phyloP scores from a whole-genome alignment of 2,888 invertebrate genomes.

The Loripinus fragilis region DNA sequence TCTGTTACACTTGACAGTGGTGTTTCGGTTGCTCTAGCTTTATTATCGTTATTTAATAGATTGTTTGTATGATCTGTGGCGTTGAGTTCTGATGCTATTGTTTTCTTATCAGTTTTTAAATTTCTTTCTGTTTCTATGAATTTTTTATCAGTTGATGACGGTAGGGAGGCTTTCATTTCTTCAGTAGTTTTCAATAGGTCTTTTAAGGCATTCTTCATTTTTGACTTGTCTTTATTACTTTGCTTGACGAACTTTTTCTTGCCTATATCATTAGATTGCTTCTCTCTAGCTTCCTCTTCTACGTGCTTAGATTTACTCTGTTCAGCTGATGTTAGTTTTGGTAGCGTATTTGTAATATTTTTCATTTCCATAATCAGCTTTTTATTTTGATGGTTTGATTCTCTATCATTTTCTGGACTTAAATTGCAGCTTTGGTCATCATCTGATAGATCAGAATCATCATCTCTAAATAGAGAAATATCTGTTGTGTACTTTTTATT shows the following conservation, averaged over 20 bases:
- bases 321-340: slow-evolving; percentile 15
- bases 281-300: slow-evolving; percentile 11
- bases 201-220: slow-evolving; percentile 39
- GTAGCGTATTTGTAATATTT: slow-evolving; percentile 46
- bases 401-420: not conserved
- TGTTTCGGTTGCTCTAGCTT: not conserved
- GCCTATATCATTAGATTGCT: slow-evolving; percentile 1
- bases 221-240: not conserved
- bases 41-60: not conserved
- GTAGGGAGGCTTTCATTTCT: not conserved
- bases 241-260: slow-evolving; percentile 1
- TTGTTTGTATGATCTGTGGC: not conserved
- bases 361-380: slow-evolving; percentile 45
- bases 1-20: too few relatives aligned
- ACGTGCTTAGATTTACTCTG: slow-evolving; percentile 29
- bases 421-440: slow-evolving; percentile 17
- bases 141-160: slow-evolving; percentile 28
- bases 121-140: slow-evolving; percentile 24
- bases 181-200: slow-evolving; percentile 54
- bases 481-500: slow-evolving; percentile 25
- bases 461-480: slow-evolving; percentile 34
- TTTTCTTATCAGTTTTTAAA: slow-evolving; percentile 5
- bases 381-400: slow-evolving; percentile 9
- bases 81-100: not conserved
- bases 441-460: slow-evolving; percentile 16